A percentile compares a stretch with the other conserved stretches of the same genome.
These are phyloP conservation scores for Lapara coniferarum DNA, from an alignment of 2,888 invertebrate species.

Conservation along the genomic window DNA sequence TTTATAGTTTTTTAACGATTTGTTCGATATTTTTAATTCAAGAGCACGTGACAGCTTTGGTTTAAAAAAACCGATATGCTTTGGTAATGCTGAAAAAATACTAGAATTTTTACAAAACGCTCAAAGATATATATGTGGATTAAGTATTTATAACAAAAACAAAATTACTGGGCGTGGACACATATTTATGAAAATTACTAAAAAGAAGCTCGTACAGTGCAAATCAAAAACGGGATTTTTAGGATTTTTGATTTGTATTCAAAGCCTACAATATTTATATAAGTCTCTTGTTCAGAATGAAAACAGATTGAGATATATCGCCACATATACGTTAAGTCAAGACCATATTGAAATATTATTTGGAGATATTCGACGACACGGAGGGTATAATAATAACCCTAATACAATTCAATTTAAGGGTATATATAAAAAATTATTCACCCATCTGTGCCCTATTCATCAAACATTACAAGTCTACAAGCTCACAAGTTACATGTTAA, in stretches of 20 bases:
- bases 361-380: too few species aligned
- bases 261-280: neutral
- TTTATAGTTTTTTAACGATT: neutral
- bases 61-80: too few species aligned
- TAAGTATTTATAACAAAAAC: neutral
- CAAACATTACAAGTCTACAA: too few species aligned
- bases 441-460: too few species aligned
- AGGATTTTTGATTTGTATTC: neutral
- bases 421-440: too few species aligned
- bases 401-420: too few species aligned
- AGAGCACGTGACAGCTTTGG: neutral
- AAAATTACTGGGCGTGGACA: neutral
- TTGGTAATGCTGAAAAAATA: neutral
- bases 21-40: neutral
- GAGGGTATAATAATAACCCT: too few species aligned
- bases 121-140: neutral
- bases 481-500: too few species aligned
- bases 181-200: neutral
- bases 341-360: too few species aligned
- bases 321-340: too few species aligned
- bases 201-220: neutral
- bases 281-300: neutral
- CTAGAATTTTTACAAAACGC: neutral
- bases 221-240: neutral
- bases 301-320: neutral